Conservation (phyloP, 2,888 invertebrate genomes). For the Chymomyza caudatula region DNA sequence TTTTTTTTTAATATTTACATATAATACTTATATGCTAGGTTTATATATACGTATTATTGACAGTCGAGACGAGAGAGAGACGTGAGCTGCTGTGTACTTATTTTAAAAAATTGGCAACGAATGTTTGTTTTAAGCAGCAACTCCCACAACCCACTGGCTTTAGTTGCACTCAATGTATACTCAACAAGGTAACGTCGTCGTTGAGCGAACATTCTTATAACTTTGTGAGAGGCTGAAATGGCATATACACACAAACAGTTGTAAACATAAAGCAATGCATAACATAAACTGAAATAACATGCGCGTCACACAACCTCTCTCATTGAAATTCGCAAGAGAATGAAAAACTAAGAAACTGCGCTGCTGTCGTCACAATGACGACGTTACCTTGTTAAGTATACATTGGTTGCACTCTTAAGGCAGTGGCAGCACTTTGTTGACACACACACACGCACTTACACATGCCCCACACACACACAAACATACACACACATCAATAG, state of each 20-base stretch:
- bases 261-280: too few species aligned
- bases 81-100: constrained; percentile 26
- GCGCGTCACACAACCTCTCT: too few species aligned
- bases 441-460: constrained; percentile 32
- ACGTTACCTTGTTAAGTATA: too few species aligned
- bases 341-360: too few species aligned
- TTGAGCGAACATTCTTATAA: too few species aligned
- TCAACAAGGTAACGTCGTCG: too few species aligned
- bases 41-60: neutral
- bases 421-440: constrained; percentile 58
- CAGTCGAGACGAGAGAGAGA: constrained; percentile 48
- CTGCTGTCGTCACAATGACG: too few species aligned
- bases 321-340: too few species aligned
- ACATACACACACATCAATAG: constrained; percentile 26
- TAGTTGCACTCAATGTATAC: constrained; percentile 39
- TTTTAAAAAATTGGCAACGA: constrained; percentile 57
- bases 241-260: too few species aligned
- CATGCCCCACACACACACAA: constrained; percentile 17
- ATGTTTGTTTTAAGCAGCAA: constrained; percentile 28
- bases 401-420: constrained; percentile 42
- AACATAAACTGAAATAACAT: too few species aligned
- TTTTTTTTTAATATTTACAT: constrained; percentile 23
- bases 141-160: neutral
- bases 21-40: constrained; percentile 1
- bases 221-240: too few species aligned